phyloP scores from a whole-genome alignment of 2,888 invertebrate species.

The Lithophane ornitopus region DNA sequence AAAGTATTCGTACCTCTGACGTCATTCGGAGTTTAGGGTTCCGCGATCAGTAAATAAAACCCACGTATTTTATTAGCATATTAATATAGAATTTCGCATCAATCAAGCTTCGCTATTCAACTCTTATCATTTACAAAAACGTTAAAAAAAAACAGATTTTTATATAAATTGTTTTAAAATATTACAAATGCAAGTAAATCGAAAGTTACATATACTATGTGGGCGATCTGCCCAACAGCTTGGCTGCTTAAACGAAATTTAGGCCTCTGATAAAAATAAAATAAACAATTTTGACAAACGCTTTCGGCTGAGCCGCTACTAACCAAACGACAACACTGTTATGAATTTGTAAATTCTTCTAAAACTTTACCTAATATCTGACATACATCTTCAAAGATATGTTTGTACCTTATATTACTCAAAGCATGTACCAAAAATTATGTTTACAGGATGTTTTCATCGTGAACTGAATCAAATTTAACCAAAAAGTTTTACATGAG shows the following conservation, averaged over 20 bases:
- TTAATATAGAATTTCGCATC: slow-evolving; percentile 81
- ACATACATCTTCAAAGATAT: slow-evolving; percentile 60
- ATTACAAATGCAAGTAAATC: slow-evolving; percentile 64
- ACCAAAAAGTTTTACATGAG: not conserved
- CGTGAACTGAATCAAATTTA: slow-evolving; percentile 1
- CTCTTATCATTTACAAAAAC: slow-evolving; percentile 62
- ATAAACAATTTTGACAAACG: slow-evolving; percentile 40
- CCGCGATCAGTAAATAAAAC: slow-evolving; percentile 70
- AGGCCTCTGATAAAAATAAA: slow-evolving; percentile 29
- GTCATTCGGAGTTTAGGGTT: slow-evolving; percentile 60
- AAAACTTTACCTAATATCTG: slow-evolving; percentile 64
- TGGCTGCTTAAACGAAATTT: slow-evolving; percentile 47
- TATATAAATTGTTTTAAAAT: slow-evolving; percentile 45
- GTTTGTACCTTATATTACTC: slow-evolving; percentile 59
- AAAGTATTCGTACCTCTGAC: slow-evolving; percentile 76
- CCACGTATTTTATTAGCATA: slow-evolving; percentile 82
- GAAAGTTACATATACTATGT: slow-evolving; percentile 28
- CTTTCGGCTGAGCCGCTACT: slow-evolving; percentile 36
- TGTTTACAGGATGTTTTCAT: slow-evolving; percentile 40
- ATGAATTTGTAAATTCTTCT: slow-evolving; percentile 67
- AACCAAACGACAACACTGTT: slow-evolving; percentile 37
- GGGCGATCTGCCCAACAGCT: slow-evolving; percentile 48
- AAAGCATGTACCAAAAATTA: slow-evolving; percentile 45
- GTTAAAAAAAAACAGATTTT: slow-evolving; percentile 40
- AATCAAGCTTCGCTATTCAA: slow-evolving; percentile 79